Percentiles rank a stretch among this genome's conserved stretches.
These are phyloP conservation scores for Trichomalopsis sarcophagae DNA, from an alignment of 1,140 invertebrate species.

Conservation along the genomic window DNA sequence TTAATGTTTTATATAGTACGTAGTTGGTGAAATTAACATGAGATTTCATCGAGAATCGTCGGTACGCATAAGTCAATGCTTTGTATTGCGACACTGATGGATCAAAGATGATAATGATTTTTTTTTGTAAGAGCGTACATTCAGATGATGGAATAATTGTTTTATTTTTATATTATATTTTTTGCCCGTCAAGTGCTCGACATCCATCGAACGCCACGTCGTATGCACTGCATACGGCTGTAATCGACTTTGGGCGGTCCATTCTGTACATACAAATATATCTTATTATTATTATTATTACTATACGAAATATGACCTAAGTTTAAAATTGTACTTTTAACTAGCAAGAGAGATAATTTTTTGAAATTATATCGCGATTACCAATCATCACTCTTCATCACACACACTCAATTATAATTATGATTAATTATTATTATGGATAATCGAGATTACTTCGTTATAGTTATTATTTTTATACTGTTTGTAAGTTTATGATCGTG, in stretches of 20 bases:
- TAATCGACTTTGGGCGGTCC: constrained; percentile 30
- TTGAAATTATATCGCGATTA: constrained; percentile 30
- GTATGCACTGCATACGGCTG: neutral
- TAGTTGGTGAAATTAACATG: constrained; percentile 2
- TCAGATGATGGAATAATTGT: constrained; percentile 17
- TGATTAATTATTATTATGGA: constrained; percentile 53
- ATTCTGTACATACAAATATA: constrained; percentile 50
- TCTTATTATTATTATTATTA: constrained; percentile 14
- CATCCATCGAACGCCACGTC: neutral
- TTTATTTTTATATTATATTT: constrained; percentile 23
- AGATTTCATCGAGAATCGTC: constrained; percentile 25
- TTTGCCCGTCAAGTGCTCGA: neutral
- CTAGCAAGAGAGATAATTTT: neutral
- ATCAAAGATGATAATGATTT: constrained; percentile 6
- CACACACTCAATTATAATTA: constrained; percentile 50
- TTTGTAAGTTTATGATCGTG: constrained; percentile 68
- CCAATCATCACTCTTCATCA: constrained; percentile 49
- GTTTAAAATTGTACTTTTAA: constrained; percentile 41
- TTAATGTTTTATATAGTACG: neutral
- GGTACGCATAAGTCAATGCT: constrained; percentile 47
- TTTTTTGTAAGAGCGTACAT: neutral
- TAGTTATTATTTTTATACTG: constrained; percentile 67
- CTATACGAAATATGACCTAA: neutral
- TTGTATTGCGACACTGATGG: constrained; percentile 45
- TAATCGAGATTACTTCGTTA: constrained; percentile 62